These are phyloP conservation scores for Acronicta aceris DNA, from an alignment of 2,888 invertebrate species.

Conservation along the genomic window DNA sequence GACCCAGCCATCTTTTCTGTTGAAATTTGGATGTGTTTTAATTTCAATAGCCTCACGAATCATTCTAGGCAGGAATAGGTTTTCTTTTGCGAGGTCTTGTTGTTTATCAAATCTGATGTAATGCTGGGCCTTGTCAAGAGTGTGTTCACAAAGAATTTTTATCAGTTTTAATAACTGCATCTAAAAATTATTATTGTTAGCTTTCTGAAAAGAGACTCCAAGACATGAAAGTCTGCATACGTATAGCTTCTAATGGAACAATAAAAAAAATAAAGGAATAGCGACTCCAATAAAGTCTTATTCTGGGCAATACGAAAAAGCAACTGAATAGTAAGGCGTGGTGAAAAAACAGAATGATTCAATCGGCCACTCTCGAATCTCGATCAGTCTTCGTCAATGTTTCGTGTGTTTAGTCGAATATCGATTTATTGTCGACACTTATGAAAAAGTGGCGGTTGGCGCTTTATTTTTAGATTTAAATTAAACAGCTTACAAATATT, in stretches of 20 bases:
- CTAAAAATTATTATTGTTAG: too few relatives aligned
- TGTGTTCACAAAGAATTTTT: too few relatives aligned
- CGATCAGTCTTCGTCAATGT: slow-evolving; percentile 79
- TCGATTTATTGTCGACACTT: slow-evolving; percentile 55
- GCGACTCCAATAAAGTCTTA: slow-evolving; percentile 58
- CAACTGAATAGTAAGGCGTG: slow-evolving; percentile 69
- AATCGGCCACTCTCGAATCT: slow-evolving; percentile 76
- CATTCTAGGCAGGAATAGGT: too few relatives aligned
- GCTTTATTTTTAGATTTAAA: slow-evolving; percentile 5
- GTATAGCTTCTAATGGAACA: background rate
- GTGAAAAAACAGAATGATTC: slow-evolving; percentile 80
- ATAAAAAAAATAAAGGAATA: background rate
- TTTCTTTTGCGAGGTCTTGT: too few relatives aligned
- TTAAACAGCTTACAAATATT: background rate
- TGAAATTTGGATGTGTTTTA: too few relatives aligned
- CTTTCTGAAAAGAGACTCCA: too few relatives aligned
- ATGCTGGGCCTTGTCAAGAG: too few relatives aligned
- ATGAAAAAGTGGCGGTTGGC: slow-evolving; percentile 45
- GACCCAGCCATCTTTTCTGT: too few relatives aligned
- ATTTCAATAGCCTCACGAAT: too few relatives aligned
- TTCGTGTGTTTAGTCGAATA: slow-evolving; percentile 58
- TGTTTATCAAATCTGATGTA: too few relatives aligned
- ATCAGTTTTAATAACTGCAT: too few relatives aligned
- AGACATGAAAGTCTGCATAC: too few relatives aligned
- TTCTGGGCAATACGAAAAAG: slow-evolving; percentile 61